These are phyloP conservation scores for Agapornis roseicollis DNA, from an alignment of 2,113 vertebrate genomes.

Conservation along the genomic window DNA sequence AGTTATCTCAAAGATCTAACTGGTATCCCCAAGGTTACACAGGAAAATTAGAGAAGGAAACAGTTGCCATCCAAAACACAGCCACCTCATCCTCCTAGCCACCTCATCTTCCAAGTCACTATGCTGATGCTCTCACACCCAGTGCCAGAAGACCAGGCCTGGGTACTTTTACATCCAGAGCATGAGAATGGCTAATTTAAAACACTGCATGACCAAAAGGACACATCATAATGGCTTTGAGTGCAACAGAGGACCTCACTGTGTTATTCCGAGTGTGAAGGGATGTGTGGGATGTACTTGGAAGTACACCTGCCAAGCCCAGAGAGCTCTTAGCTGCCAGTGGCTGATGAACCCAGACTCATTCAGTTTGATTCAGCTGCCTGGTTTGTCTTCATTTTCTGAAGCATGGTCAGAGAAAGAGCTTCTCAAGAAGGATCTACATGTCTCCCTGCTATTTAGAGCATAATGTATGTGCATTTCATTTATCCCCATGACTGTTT, in stretches of 20 bases:
- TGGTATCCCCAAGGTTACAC: background rate
- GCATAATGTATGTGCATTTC: background rate
- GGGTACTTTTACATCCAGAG: background rate
- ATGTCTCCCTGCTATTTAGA: background rate
- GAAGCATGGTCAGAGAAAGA: background rate
- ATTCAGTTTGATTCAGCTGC: background rate
- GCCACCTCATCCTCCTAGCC: background rate
- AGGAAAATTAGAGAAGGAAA: background rate
- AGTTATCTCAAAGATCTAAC: background rate
- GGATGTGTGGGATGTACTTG: background rate
- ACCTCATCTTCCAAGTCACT: background rate
- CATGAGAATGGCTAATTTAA: background rate
- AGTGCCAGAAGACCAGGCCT: background rate
- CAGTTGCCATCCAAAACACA: accelerated
- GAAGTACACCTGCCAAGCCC: background rate
- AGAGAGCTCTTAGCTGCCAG: background rate
- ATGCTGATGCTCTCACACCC: accelerated
- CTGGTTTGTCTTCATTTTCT: background rate
- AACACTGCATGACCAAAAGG: background rate
- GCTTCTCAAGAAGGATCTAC: background rate
- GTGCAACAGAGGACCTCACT: background rate
- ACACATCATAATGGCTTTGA: background rate
- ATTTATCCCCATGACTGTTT: background rate
- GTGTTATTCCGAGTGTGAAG: background rate
- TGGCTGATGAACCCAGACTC: background rate